These are phyloP conservation scores for Pomatostomus ruficeps DNA, from an alignment of 2,113 vertebrate species.

Conservation along the genomic window DNA sequence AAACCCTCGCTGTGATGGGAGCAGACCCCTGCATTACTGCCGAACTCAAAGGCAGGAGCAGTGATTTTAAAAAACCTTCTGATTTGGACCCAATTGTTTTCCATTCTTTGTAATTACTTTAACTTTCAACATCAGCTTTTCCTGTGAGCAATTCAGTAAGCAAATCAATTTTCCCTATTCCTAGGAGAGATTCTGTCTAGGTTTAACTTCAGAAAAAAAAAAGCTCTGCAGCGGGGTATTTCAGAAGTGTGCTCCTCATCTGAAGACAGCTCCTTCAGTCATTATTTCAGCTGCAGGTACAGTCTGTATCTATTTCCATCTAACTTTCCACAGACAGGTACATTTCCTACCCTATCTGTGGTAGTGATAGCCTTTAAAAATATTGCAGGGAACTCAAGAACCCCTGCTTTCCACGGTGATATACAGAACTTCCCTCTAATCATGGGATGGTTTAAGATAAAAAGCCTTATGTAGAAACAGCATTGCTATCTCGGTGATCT, in stretches of 20 bases:
- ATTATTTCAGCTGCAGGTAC: not conserved
- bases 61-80: not conserved
- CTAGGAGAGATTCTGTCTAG: slow-evolving; percentile 32
- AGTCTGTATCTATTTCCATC: not conserved
- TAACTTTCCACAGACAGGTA: not conserved
- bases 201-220: slow-evolving; percentile 40
- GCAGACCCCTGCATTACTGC: not conserved
- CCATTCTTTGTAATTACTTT: slow-evolving; percentile 42
- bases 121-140: slow-evolving; percentile 53
- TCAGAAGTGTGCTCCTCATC: not conserved
- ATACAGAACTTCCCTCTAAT: not conserved
- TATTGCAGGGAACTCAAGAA: not conserved
- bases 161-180: slow-evolving; percentile 60
- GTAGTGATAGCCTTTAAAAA: not conserved
- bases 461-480: not conserved
- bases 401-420: not conserved
- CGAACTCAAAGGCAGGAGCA: not conserved
- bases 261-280: slow-evolving; percentile 18
- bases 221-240: not conserved
- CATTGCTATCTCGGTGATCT: not conserved
- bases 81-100: not conserved
- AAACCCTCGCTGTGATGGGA: not conserved
- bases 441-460: not conserved
- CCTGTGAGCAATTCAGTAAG: slow-evolving; percentile 41
- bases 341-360: not conserved